Percentiles rank a stretch among this genome's conserved stretches.
These are phyloP conservation scores for Zaprionus obscuricornis DNA, from an alignment of 2,888 invertebrate species.

Conservation along the genomic window DNA sequence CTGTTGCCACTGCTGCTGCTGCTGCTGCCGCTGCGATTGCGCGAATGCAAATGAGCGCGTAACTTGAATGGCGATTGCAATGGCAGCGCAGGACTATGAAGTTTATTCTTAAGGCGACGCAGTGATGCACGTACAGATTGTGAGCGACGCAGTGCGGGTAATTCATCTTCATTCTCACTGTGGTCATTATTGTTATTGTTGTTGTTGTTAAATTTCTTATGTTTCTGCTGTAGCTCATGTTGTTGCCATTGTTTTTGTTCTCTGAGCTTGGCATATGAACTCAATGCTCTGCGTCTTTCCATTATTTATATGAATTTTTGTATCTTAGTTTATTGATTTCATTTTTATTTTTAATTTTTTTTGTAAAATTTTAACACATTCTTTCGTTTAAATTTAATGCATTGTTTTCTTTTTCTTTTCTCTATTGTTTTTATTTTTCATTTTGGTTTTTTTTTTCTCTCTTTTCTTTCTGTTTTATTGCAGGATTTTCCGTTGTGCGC, in stretches of 20 bases:
- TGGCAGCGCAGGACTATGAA: slow-evolving; percentile 70
- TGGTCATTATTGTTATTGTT: slow-evolving; percentile 10
- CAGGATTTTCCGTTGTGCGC: slow-evolving; percentile 53
- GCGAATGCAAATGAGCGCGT: slow-evolving; percentile 63
- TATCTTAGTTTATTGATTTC: not conserved
- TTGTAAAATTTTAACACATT: no score
- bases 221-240: slow-evolving; percentile 13
- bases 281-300: slow-evolving; percentile 76
- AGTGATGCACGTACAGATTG: slow-evolving; percentile 89
- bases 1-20: slow-evolving; percentile 11
- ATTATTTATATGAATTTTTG: slow-evolving; percentile 42
- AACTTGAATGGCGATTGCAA: slow-evolving; percentile 81
- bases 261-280: slow-evolving; percentile 69
- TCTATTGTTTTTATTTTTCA: not conserved
- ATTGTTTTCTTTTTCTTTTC: not conserved
- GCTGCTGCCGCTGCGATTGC: slow-evolving; percentile 41
- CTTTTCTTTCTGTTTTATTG: slow-evolving; percentile 23
- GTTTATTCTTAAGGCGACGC: slow-evolving; percentile 87
- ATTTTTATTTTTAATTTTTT: slow-evolving; percentile 4
- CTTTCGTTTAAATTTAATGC: not conserved
- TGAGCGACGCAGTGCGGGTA: slow-evolving; percentile 85
- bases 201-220: slow-evolving; percentile 6
- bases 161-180: slow-evolving; percentile 28
- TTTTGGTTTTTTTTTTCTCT: not conserved
- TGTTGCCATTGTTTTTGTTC: slow-evolving; percentile 28